phyloP scores from a whole-genome alignment of 92 coral and sea anemone genomes.

The Pocillopora grandis region DNA sequence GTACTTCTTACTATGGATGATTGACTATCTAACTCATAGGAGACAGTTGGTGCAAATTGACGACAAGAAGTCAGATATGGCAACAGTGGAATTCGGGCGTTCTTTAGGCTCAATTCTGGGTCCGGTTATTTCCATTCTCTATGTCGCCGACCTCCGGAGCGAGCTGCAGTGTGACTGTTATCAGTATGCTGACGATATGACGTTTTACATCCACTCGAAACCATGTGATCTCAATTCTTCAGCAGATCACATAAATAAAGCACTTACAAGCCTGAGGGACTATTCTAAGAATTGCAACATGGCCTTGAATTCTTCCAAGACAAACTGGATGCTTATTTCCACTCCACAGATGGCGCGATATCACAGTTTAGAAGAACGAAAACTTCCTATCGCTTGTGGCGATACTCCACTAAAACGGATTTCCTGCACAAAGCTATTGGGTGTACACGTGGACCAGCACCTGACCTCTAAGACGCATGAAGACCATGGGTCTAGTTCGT shows the following conservation, averaged over 20 bases:
- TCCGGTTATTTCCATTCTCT: conserved; percentile 49
- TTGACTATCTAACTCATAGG: conserved; percentile 38
- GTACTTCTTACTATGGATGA: conserved; percentile 33
- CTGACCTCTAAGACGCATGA: conserved; percentile 30
- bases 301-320: conserved; percentile 38
- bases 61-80: conserved; percentile 26
- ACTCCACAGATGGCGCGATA: conserved; percentile 43
- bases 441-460: conserved; percentile 28
- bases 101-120: conserved; percentile 58
- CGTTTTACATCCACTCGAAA: conserved; percentile 41
- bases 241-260: conserved; percentile 24
- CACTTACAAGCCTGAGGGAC: conserved; percentile 17
- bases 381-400: not conserved
- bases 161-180: conserved; percentile 33
- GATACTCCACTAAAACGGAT: conserved; percentile 23
- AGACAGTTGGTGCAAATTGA: conserved; percentile 58
- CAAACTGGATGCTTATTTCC: conserved; percentile 55
- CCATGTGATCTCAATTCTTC: conserved; percentile 30
- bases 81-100: conserved; percentile 49
- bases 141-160: conserved; percentile 51
- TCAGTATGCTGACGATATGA: conserved; percentile 67
- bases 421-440: conserved; percentile 29
- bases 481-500: conserved; percentile 1
- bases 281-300: conserved; percentile 48
- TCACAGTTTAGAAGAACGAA: conserved; percentile 39